phyloP scores from a whole-genome alignment of 2,888 invertebrate species.

The Beris chalybata region DNA sequence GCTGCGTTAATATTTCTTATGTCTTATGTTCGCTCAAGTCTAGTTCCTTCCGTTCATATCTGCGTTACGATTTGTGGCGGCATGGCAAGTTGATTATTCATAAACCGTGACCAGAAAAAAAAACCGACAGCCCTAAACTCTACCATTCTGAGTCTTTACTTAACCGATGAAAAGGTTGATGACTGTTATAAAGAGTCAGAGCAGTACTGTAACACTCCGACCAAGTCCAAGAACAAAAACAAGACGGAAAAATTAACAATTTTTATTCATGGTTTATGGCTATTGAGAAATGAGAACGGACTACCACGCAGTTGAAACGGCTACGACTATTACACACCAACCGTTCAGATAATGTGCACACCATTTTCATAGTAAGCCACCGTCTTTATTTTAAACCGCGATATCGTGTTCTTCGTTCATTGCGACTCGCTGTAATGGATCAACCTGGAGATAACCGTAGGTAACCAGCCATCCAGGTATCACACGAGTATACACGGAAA shows the following conservation, averaged over 20 bases:
- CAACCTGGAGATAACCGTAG: too few relatives aligned
- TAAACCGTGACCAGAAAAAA: slow-evolving; percentile 17
- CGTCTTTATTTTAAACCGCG: not conserved
- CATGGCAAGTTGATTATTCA: slow-evolving; percentile 18
- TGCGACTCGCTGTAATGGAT: too few relatives aligned
- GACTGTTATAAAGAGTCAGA: slow-evolving; percentile 11
- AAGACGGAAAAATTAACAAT: not conserved
- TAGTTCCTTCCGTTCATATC: slow-evolving; percentile 25
- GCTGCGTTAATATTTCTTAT: not conserved
- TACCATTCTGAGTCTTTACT: slow-evolving; percentile 16
- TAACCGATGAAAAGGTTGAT: slow-evolving; percentile 24
- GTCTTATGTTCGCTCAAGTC: slow-evolving; percentile 19
- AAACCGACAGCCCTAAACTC: slow-evolving; percentile 23
- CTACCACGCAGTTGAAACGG: not conserved
- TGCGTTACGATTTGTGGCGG: slow-evolving; percentile 2
- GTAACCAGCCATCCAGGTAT: too few relatives aligned
- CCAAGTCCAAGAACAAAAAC: slow-evolving; percentile 23
- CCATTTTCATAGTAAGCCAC: not conserved
- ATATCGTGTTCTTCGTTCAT: not conserved
- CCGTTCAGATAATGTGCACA: slow-evolving; percentile 17
- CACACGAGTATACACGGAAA: too few relatives aligned
- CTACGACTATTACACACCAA: not conserved
- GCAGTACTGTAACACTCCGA: slow-evolving; percentile 7
- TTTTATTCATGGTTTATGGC: slow-evolving; percentile 30
- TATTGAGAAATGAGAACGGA: slow-evolving; percentile 16